Evolutionary conservation across 1,140 invertebrate genomes (phyloP), one percentile per base, ranked within the genome.

Genomic region (Mercenaria mercenaria): DNA sequence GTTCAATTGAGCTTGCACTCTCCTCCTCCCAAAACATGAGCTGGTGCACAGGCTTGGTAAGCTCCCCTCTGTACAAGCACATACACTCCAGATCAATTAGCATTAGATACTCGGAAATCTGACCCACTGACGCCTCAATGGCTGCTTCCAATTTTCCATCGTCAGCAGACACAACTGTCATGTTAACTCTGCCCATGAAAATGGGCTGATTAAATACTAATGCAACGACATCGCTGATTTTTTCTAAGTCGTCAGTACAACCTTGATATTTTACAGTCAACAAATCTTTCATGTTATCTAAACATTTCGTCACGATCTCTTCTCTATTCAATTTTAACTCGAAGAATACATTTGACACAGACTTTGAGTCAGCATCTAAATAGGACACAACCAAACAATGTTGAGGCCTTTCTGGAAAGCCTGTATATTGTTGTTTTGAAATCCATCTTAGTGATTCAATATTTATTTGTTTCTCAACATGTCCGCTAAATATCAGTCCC

Each of bases 21-120:
- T 72, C 67, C n/a, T 37, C 67, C 39, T 72, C 67, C 67, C 67
- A 72, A n/a, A 72, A 72, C 67, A 37, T 39, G 6, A 72, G 67
- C 15, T 72, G 3, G 23, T 72, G 34, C 6, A 39, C 32, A 39
- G 67, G 67, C 20, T 39, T 41, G 15, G 0, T n/a, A 41, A 72
- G 67, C 4, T 29, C 13, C 4, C 34, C 67, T 1, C 34, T 37
- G 67, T 72, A 72, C 67, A 72, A 39, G 20, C 67, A 72, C 34
- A 72, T 26, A 72, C 67, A 72, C 18, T 72, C 67, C 18, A 72
- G 6, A 41, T 72, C 67, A 13, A 39, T 29, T 23, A 72, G 1
- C 67, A 72, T 37, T 4, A 72, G 34, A 39, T 39, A 72, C 39
- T 72, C 69, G 6, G 69, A 29, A 6, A 13, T 0, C 32, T 72